These are phyloP conservation scores for Channa maculata DNA, from an alignment of 2,113 vertebrate genomes.

Conservation along the genomic window DNA sequence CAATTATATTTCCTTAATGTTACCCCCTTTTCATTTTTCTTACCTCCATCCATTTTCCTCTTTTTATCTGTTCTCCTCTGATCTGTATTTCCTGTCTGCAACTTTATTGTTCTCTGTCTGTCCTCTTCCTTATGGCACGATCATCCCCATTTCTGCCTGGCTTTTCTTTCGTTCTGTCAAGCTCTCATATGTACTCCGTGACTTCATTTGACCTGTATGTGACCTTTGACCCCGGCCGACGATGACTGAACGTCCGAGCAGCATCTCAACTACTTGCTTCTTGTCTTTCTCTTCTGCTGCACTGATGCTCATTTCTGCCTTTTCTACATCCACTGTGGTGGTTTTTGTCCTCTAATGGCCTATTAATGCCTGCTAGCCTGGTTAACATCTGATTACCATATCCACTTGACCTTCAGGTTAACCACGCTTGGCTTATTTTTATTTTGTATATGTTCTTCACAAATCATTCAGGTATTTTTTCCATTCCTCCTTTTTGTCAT, in stretches of 20 bases:
- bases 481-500: neutral
- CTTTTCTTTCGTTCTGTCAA: neutral
- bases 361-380: constrained; percentile 43
- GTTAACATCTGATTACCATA: constrained; percentile 69
- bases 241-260: neutral
- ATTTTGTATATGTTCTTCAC: constrained; percentile 8
- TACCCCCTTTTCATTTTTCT: neutral
- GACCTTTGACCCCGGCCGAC: constrained; percentile 8
- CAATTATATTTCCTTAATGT: too few species aligned
- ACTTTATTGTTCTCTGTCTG: neutral
- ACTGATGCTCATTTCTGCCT: neutral
- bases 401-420: constrained; percentile 56
- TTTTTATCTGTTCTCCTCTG: neutral
- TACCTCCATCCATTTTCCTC: constrained; percentile 5
- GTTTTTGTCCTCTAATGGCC: constrained; percentile 42
- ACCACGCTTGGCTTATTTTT: constrained; percentile 33
- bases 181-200: neutral
- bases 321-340: neutral
- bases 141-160: neutral
- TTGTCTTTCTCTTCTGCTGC: neutral
- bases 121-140: accelerated
- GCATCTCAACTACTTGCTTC: constrained; percentile 3
- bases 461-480: neutral
- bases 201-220: neutral
- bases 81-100: neutral